Evolutionary conservation across 1,140 invertebrate genomes (phyloP).

Genomic region (Tribolium castaneum): DNA sequence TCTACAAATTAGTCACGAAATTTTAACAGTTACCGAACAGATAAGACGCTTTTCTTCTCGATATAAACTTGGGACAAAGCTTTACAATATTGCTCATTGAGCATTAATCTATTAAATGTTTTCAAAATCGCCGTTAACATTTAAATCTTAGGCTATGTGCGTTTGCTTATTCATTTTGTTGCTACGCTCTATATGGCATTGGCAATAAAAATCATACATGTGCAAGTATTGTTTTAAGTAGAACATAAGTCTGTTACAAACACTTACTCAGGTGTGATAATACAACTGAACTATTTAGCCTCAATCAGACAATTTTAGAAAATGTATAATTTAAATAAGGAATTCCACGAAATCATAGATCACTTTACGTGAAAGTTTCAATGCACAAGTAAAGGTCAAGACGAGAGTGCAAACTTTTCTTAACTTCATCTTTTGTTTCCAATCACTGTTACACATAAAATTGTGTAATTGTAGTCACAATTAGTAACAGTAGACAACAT

Average conservation of each 20-base stretch:
- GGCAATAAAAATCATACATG: neutral
- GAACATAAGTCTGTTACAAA: neutral
- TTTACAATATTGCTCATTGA: too few relatives aligned
- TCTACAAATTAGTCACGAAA: too few relatives aligned
- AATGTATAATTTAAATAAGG: neutral
- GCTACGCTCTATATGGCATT: constrained; percentile 2
- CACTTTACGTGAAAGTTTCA: neutral
- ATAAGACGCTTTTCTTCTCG: too few relatives aligned
- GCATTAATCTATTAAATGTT: too few relatives aligned
- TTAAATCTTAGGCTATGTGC: neutral
- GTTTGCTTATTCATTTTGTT: too few relatives aligned
- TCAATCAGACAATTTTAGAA: neutral
- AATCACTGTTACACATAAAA: neutral
- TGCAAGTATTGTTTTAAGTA: neutral
- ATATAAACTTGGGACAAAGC: too few relatives aligned
- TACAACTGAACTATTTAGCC: neutral
- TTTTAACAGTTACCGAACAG: too few relatives aligned
- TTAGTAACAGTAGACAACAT: too few relatives aligned
- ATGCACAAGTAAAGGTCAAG: neutral
- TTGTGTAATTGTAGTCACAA: too few relatives aligned
- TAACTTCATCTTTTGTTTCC: neutral
- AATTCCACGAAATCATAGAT: neutral
- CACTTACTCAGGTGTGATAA: neutral
- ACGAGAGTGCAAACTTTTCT: neutral
- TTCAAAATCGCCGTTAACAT: too few relatives aligned